Evolutionary conservation across 1,140 invertebrate species (phyloP), one percentile per base, ranked within the genome.

Genomic region (Drosophila pseudoobscura): DNA sequence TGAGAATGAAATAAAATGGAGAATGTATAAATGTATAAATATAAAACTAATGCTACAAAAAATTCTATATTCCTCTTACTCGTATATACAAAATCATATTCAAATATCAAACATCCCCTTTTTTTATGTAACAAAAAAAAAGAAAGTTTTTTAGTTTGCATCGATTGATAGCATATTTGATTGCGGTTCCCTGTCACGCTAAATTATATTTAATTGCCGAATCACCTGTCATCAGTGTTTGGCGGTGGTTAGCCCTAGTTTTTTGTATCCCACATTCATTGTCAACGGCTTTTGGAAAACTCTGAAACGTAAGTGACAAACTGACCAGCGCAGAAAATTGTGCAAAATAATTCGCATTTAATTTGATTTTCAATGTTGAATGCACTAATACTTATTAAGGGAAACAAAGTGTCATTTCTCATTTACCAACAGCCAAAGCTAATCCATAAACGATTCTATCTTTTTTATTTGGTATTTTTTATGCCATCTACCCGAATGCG

Each of bases 311-410:
- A 6, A 8, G 11, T 20, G 39, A 45, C 13, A 66, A 55, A 41
- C 49, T 49, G 63, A 44, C 4, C 45, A 41, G 29, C 5, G 35
- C 35, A 35, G 15, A 39, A 31, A 13, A 56, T 4, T 56, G 13
- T 6, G 31, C 17, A 7, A 31, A 31, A 71, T 71, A 65, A 65
- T 54, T 65, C 13, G 17, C 29, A 44, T 17, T 52, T 75, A 58
- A 75, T 75, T 75, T 75, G 49, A 58, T 75, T 63, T 63, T 43
- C 53, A 57, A 58, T 46, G 35, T 43, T 46, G 9, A 72, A 55
- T 52, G 35, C 49, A 49, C 49, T 57, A 46, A 74, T 50, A 49
- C 52, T 35, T 45, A 69, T 69, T 69, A 54, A 44, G 20, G 26
- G 35, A n/a, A 56, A 69, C 52, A 56, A 69, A 69, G 45, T 69